Base-by-base conservation (phyloP, 2,797 vertebrate species). In the Acropternis orthonyx region DNA sequence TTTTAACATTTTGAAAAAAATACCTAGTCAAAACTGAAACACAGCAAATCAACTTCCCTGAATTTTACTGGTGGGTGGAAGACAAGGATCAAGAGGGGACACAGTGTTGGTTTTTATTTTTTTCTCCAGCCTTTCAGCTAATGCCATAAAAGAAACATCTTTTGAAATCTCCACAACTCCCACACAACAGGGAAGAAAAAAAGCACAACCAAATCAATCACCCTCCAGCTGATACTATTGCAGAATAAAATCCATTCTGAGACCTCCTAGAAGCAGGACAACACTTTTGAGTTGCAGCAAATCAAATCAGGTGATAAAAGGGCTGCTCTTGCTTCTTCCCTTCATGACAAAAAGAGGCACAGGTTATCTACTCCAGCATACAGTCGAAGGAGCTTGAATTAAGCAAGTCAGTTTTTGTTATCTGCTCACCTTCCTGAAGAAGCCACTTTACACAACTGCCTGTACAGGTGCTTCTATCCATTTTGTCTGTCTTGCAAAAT, bases 161-260 rank as follows among this genome's bases (percentile, higher is more conserved):
- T 59, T 78, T 66, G 3, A 63, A 85, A 78, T 58, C 49, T 46
- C 75, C 80, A 63, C 22, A 18, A 69, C n/a, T 63, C 32, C 58
- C 58, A 48, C 24, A 61, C 71, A 93, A 88, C 14, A 46, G 34
- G 27, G 71, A 80, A 85, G 41, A 37, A 80, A 76, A 71, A 76
- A 63, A 66, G 22, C 65, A 46, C 61, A 93, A 75, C 30, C 32
- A 88, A 93, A 92, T 95, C 82, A 78, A 75, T 90, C 78, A 80
- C 78, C 7, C 1, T 71, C 58, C 75, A 78, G 77, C 75, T 73
- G 72, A 92, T 74, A 75, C 43, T 85, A 68, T 12, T 83, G 58
- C 78, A 81, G 88, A 94, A 66, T 37, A 78, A 95, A 92, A 92
- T 93, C 85, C 79, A 78, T 75, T 80, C 87, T 73, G 76, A 81